These are phyloP conservation scores for Branchellion lobata DNA, from an alignment of 2,888 invertebrate genomes.

Conservation along the genomic window DNA sequence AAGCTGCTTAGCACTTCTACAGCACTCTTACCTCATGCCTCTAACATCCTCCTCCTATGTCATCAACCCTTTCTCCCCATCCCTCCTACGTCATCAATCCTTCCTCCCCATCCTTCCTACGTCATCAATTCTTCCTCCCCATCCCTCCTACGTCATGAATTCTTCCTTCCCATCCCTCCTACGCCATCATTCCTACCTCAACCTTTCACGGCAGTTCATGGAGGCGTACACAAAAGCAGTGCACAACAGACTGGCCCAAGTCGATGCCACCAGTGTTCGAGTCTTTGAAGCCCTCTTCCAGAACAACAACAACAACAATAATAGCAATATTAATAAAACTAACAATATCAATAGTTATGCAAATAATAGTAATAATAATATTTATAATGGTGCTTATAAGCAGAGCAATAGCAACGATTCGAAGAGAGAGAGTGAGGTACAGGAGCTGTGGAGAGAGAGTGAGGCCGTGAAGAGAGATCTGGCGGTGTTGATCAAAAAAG, in stretches of 20 bases:
- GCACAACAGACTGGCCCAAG: slow-evolving; percentile 67
- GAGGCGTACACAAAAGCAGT: slow-evolving; percentile 72
- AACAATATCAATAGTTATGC: slow-evolving; percentile 54
- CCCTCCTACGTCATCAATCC: no score
- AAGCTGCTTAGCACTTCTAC: no score
- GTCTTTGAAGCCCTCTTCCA: slow-evolving; percentile 66
- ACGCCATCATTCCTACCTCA: no score
- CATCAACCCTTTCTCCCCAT: no score
- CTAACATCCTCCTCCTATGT: no score
- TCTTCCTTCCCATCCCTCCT: no score
- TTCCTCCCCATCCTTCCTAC: no score
- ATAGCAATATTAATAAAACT: slow-evolving; percentile 58
- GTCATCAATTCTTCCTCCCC: no score
- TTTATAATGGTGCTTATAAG: no score
- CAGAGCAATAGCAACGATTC: background rate
- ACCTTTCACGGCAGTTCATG: no score
- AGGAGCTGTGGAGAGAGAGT: slow-evolving; percentile 12
- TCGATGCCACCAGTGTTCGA: slow-evolving; percentile 66
- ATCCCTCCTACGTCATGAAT: no score
- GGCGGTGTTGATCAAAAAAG: slow-evolving; percentile 39
- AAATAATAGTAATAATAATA: slow-evolving; percentile 55
- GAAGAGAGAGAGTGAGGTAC: slow-evolving; percentile 15
- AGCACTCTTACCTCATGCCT: no score
- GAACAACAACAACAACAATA: slow-evolving; percentile 60
- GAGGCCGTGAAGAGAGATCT: background rate